These are phyloP conservation scores for Aurelia aurita DNA, from an alignment of 30 jellyfish, hydroid and myxozoan genomes.

Conservation along the genomic window DNA sequence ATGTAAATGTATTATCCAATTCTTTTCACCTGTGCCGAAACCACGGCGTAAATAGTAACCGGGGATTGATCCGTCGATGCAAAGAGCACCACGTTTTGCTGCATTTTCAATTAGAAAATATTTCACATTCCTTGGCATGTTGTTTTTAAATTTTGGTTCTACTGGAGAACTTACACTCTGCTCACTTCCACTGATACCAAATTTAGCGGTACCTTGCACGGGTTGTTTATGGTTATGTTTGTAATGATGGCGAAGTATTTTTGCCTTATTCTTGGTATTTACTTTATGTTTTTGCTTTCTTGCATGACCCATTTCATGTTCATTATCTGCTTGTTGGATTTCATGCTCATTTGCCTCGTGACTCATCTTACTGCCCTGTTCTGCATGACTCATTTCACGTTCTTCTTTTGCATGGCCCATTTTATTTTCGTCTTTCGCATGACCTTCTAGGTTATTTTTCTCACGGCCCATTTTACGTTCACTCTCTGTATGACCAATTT, in stretches of 20 bases:
- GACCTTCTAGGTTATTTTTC: not conserved
- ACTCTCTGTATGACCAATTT: not conserved
- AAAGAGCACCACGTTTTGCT: slow-evolving; percentile 67
- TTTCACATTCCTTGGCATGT: slow-evolving; percentile 53
- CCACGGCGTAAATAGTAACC: slow-evolving; percentile 90
- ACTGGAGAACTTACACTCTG: slow-evolving; percentile 9
- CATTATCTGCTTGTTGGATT: not conserved
- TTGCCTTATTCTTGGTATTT: not conserved
- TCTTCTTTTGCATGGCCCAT: not conserved
- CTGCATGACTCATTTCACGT: not conserved
- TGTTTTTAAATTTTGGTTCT: slow-evolving; percentile 34
- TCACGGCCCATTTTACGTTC: not conserved
- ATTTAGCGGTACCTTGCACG: slow-evolving; percentile 38
- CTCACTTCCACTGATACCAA: slow-evolving; percentile 10
- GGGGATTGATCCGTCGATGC: slow-evolving; percentile 94
- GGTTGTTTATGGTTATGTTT: slow-evolving; percentile 31
- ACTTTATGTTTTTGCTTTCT: not conserved
- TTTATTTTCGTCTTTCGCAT: not conserved
- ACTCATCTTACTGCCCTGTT: not conserved
- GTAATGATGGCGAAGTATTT: not conserved
- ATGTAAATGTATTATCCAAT: slow-evolving; percentile 96
- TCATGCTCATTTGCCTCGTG: not conserved
- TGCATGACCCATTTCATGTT: not conserved
- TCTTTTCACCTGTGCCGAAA: slow-evolving; percentile 56
- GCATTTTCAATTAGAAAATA: slow-evolving; percentile 58